Evolutionary conservation across 23 tunicate genomes (phyloP).

Genomic region (Aplidium turbinatum): DNA sequence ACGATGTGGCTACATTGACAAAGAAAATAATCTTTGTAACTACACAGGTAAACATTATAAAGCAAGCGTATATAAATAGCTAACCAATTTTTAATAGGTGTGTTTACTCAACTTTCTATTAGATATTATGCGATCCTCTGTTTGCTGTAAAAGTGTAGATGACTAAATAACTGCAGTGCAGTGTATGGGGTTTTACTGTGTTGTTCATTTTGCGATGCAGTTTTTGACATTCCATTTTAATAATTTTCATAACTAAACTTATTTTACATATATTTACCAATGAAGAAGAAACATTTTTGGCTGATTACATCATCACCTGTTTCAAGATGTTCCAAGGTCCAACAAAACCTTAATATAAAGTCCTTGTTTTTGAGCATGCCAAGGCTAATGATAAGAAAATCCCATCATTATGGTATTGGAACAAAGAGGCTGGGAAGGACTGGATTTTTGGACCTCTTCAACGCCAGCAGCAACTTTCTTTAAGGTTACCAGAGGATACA

Average conservation of each 20-base stretch:
- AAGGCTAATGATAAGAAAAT: slow-evolving; percentile 13
- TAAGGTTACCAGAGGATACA: slow-evolving; percentile 43
- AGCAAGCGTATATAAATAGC: no score
- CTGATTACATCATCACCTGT: slow-evolving; percentile 6
- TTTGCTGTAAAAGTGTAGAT: no score
- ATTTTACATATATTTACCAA: slow-evolving; percentile 13
- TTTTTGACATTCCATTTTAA: no score
- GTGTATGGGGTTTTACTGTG: no score
- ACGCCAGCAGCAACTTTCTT: not conserved
- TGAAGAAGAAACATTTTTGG: not conserved
- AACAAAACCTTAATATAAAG: not conserved
- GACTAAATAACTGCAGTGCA: no score
- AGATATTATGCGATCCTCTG: no score
- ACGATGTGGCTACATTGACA: not conserved
- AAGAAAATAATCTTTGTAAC: slow-evolving; percentile 13
- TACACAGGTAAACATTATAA: slow-evolving; percentile 24
- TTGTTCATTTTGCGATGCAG: no score
- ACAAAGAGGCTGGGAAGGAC: slow-evolving; percentile 38
- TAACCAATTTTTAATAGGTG: no score
- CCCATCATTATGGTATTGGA: slow-evolving; percentile 21
- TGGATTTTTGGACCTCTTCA: slow-evolving; percentile 34
- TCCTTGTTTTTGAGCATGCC: slow-evolving; percentile 4
- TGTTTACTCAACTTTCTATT: no score
- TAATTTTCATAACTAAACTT: not conserved
- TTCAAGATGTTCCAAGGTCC: slow-evolving; percentile 17